These are phyloP conservation scores for Steinernema khuongi DNA, from an alignment of 1,140 invertebrate genomes.

Conservation along the genomic window DNA sequence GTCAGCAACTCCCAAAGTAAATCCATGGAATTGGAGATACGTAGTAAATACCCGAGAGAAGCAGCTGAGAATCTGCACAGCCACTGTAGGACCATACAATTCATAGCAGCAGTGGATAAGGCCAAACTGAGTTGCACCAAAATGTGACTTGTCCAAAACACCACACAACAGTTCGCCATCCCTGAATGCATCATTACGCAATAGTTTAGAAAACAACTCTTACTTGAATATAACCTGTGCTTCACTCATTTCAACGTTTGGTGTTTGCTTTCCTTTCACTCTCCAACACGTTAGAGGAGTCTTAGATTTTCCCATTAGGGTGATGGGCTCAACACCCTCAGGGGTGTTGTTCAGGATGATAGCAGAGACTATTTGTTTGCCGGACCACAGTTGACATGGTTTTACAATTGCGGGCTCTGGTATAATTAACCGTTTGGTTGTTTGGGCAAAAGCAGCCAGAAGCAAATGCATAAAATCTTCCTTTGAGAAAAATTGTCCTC, in stretches of 20 bases:
- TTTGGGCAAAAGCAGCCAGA: slow-evolving; percentile 73
- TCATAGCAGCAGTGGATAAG: slow-evolving; percentile 64
- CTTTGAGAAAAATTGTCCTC: slow-evolving; percentile 78
- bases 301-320: slow-evolving; percentile 76
- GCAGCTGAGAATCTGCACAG: slow-evolving; percentile 75
- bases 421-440: slow-evolving; percentile 66
- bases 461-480: slow-evolving; percentile 85
- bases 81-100: slow-evolving; percentile 81
- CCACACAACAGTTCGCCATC: slow-evolving; percentile 82
- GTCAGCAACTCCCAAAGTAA: slow-evolving; percentile 88
- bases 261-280: slow-evolving; percentile 39
- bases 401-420: slow-evolving; percentile 82
- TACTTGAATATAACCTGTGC: slow-evolving; percentile 78
- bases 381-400: slow-evolving; percentile 83
- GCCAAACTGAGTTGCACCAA: slow-evolving; percentile 86
- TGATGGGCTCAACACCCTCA: slow-evolving; percentile 69
- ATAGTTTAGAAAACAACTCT: slow-evolving; percentile 7
- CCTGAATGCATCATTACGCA: slow-evolving; percentile 32
- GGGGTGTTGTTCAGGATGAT: slow-evolving; percentile 78
- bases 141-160: slow-evolving; percentile 93
- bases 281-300: slow-evolving; percentile 67
- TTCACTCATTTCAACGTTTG: slow-evolving; percentile 72
- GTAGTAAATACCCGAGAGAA: slow-evolving; percentile 85
- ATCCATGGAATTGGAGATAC: slow-evolving; percentile 74
- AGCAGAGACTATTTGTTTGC: slow-evolving; percentile 77